Conservation (phyloP, 2,797 vertebrate genomes). For the Telmatherina bonti region DNA sequence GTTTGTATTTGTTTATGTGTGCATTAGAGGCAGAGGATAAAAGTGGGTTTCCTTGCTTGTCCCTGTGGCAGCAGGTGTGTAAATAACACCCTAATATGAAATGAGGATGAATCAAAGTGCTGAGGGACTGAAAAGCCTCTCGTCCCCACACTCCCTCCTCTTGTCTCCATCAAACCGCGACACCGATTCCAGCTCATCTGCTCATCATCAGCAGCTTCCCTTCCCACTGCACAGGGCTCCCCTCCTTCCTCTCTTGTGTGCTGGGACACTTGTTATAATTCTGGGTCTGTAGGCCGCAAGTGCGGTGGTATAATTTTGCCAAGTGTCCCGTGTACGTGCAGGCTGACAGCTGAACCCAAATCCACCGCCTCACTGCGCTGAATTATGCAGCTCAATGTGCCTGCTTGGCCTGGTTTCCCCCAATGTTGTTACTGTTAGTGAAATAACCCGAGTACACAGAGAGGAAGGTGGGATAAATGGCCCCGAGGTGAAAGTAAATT, state of each 20-base stretch:
- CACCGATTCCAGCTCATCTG: constrained; percentile 73
- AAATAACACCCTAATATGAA: constrained; percentile 76
- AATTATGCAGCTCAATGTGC: constrained; percentile 57
- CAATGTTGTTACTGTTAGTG: constrained; percentile 61
- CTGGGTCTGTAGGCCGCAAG: constrained; percentile 76
- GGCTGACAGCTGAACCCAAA: constrained; percentile 72
- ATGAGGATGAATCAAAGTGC: constrained; percentile 65
- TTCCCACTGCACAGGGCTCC: constrained; percentile 26
- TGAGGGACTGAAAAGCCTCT: constrained; percentile 52
- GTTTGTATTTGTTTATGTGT: constrained; percentile 32
- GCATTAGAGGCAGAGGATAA: constrained; percentile 21
- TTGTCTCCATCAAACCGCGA: constrained; percentile 48
- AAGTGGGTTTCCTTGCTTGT: constrained; percentile 26
- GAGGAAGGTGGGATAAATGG: constrained; percentile 33
- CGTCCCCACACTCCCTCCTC: constrained; percentile 40
- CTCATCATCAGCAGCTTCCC: constrained; percentile 48
- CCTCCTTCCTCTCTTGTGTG: constrained; percentile 40
- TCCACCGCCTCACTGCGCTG: constrained; percentile 64
- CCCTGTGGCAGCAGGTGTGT: constrained; percentile 76
- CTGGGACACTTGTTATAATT: constrained; percentile 78
- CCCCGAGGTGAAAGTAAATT: constrained; percentile 43
- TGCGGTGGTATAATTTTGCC: constrained; percentile 77
- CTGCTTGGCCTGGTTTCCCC: constrained; percentile 37
- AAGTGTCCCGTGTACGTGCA: constrained; percentile 74
- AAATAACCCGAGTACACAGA: constrained; percentile 37